Evolutionary conservation across 2,797 vertebrate species (phyloP), one percentile per base, ranked within the genome.

Genomic region (Cyprinella venusta): DNA sequence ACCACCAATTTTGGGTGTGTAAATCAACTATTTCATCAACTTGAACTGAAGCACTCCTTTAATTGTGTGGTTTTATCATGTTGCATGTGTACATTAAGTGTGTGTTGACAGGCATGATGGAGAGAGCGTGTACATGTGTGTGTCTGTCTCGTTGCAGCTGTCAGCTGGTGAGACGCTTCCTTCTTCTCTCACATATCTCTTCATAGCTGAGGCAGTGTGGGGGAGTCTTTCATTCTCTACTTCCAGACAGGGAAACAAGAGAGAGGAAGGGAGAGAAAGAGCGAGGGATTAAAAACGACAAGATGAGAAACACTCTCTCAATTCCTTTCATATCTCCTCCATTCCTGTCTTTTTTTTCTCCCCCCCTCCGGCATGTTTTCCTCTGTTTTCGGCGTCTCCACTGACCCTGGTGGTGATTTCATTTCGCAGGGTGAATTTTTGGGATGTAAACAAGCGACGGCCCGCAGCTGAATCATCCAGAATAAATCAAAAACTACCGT

Each of bases 91-190:
- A 74, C 83, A 81, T 87, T 81, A 54, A 78, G 63, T 84, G 72
- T 86, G 80, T 83, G 80, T 83, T 85, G 79, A 88, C 61, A 30
- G 45, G 10, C 59, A 76, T 30, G 71, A 75, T 76, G 63, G 75
- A 67, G 80, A 82, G 80, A 26, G 45, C 13, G 12, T 48, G 79
- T 80, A 54, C 67, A 68, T 80, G 69, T 92, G 10, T 88, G 91
- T 92, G 92, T 94, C 91, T 92, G 89, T 90, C 91, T 92, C 89
- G 88, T 89, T 88, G 91, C 93, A 94, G 93, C 92, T 95, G 94
- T 94, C 94, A 94, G 93, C 94, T 94, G 94, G 90, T 88, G 87
- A 91, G 86, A 89, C 76, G 80, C 70, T 87, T 91, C 93, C 92
- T 92, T 82, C 33, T 84, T 86, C 70, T 81, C 56, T 77, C 83